These are phyloP conservation scores for Drosophila bipectinata DNA, from an alignment of 1,140 invertebrate species.

Conservation along the genomic window DNA sequence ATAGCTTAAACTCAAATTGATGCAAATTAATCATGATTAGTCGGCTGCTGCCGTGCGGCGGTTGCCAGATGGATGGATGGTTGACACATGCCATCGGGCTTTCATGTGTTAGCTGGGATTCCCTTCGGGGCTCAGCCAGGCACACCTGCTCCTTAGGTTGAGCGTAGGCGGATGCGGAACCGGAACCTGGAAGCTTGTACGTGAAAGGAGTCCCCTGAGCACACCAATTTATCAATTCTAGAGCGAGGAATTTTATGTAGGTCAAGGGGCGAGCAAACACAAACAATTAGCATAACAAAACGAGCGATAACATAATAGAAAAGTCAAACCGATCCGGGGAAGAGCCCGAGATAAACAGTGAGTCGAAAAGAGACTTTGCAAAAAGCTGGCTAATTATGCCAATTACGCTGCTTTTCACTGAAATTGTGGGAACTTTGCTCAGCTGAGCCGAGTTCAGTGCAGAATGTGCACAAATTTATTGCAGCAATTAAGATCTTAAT, in stretches of 20 bases:
- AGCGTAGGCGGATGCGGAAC: slow-evolving; percentile 19
- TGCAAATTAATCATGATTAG: slow-evolving; percentile 81
- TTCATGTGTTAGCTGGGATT: slow-evolving; percentile 26
- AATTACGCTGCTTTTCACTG: slow-evolving; percentile 68
- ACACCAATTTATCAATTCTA: slow-evolving; percentile 52
- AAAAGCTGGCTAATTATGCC: slow-evolving; percentile 70
- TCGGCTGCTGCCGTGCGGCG: slow-evolving; percentile 9
- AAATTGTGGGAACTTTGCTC: slow-evolving; percentile 72
- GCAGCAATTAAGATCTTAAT: slow-evolving; percentile 75
- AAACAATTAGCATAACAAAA: slow-evolving; percentile 66
- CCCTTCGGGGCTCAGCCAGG: background rate
- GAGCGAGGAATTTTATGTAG: slow-evolving; percentile 41
- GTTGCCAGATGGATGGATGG: slow-evolving; percentile 28
- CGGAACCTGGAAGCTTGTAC: slow-evolving; percentile 32
- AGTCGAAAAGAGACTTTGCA: slow-evolving; percentile 27
- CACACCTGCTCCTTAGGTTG: slow-evolving; percentile 46
- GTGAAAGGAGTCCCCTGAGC: slow-evolving; percentile 37
- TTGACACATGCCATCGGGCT: slow-evolving; percentile 12
- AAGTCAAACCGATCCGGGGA: slow-evolving; percentile 31
- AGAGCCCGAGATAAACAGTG: slow-evolving; percentile 18
- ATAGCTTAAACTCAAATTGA: slow-evolving; percentile 69
- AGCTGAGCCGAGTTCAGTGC: slow-evolving; percentile 31
- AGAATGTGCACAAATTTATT: slow-evolving; percentile 76
- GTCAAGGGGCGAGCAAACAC: slow-evolving; percentile 54
- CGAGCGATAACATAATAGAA: slow-evolving; percentile 49